Percentiles rank a stretch among this genome's conserved stretches.
phyloP scores from a whole-genome alignment of 1,140 invertebrate species.

The Brachionus calyciflorus region DNA sequence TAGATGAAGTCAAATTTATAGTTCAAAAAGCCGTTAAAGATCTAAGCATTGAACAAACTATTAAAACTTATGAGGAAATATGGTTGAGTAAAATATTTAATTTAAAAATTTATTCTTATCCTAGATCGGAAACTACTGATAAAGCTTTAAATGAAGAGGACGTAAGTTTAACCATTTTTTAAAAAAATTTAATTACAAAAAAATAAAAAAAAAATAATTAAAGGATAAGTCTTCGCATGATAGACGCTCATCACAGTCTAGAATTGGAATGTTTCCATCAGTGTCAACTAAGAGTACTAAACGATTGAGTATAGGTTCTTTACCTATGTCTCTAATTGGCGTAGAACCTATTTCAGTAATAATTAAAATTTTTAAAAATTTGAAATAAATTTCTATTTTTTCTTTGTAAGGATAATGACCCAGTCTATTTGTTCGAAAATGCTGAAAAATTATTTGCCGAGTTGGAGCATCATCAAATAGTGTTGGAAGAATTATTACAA shows the following conservation, averaged over 20 bases:
- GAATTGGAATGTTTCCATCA: constrained; percentile 15
- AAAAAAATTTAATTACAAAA: constrained; percentile 46
- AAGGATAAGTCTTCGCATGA: constrained; percentile 52
- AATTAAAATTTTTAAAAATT: constrained; percentile 48
- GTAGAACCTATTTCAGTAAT: constrained; percentile 53
- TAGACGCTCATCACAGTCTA: background rate
- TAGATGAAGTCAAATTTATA: constrained; percentile 58
- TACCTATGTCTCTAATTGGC: constrained; percentile 56
- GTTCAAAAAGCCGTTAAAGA: constrained; percentile 59
- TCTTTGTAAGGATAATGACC: constrained; percentile 50
- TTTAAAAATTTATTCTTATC: constrained; percentile 50
- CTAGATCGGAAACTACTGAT: constrained; percentile 45
- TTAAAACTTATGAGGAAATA: constrained; percentile 61
- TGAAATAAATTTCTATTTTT: background rate
- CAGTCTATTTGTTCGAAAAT: constrained; percentile 53
- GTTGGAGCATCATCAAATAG: constrained; percentile 59
- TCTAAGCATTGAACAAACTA: constrained; percentile 57
- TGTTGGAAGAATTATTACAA: constrained; percentile 57
- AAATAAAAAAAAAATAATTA: constrained; percentile 55
- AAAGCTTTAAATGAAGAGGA: constrained; percentile 29
- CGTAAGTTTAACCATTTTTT: background rate
- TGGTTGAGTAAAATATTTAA: constrained; percentile 61
- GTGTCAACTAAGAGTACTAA: constrained; percentile 54
- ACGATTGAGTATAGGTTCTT: constrained; percentile 55
- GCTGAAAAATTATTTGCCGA: constrained; percentile 59